These are phyloP conservation scores for Parelbella ahira DNA, from an alignment of 2,888 invertebrate species.

Conservation along the genomic window DNA sequence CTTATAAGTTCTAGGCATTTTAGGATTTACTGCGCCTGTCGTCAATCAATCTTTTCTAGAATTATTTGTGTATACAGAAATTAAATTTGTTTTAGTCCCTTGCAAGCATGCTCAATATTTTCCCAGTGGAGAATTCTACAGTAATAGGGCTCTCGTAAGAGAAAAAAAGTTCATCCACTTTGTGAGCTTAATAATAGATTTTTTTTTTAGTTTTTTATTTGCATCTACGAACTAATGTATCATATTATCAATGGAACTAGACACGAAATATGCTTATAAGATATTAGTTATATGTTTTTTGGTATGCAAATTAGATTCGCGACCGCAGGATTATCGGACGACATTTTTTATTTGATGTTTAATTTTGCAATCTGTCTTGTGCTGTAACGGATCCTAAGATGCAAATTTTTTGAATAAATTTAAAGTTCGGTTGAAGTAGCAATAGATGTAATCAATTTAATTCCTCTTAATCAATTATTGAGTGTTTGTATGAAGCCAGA, in stretches of 20 bases:
- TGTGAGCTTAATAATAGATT: not conserved
- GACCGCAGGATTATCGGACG: slow-evolving; percentile 15
- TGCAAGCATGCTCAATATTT: slow-evolving; percentile 6
- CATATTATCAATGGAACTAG: slow-evolving; percentile 4
- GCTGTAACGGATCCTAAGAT: slow-evolving; percentile 6
- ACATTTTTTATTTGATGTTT: slow-evolving; percentile 14
- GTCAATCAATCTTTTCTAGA: too few relatives aligned
- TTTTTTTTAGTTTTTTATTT: slow-evolving; percentile 2
- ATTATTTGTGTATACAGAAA: not conserved
- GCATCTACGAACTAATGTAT: slow-evolving; percentile 5
- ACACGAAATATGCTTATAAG: slow-evolving; percentile 12
- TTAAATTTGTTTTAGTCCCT: slow-evolving; percentile 2
- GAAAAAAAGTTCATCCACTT: not conserved
- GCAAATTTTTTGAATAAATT: slow-evolving; percentile 6
- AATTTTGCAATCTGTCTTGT: slow-evolving; percentile 12
- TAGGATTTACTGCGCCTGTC: too few relatives aligned
- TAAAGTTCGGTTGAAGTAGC: slow-evolving; percentile 13
- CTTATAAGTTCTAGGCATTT: too few relatives aligned
- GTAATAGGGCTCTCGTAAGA: not conserved
- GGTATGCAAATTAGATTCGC: slow-evolving; percentile 21
- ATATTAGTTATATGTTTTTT: slow-evolving; percentile 12
- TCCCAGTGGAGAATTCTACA: slow-evolving; percentile 3
- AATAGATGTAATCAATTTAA: slow-evolving; percentile 16
- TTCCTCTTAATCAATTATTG: slow-evolving; percentile 15
- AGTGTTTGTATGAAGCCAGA: slow-evolving; percentile 1